phyloP scores from a whole-genome alignment of 2,113 vertebrate genomes.

The Toxostoma redivivum region DNA sequence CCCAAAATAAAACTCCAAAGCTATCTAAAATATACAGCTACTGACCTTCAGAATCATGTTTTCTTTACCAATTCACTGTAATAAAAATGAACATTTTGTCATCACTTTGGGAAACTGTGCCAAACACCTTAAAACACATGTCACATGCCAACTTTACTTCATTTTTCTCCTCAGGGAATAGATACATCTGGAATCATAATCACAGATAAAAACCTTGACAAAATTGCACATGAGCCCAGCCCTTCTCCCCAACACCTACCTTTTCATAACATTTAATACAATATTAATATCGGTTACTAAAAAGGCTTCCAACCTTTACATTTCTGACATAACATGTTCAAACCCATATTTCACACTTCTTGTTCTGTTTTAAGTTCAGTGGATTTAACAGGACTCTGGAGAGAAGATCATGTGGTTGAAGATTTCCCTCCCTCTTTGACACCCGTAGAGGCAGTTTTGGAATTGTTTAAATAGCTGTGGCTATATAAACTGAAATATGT shows the following conservation, averaged over 20 bases:
- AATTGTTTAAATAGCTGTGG: slow-evolving; percentile 71
- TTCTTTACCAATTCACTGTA: slow-evolving; percentile 64
- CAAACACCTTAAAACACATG: slow-evolving; percentile 82
- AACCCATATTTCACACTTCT: slow-evolving; percentile 78
- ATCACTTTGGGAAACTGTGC: slow-evolving; percentile 78
- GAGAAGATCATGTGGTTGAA: slow-evolving; percentile 74
- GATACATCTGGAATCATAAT: slow-evolving; percentile 81
- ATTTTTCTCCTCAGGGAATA: slow-evolving; percentile 70
- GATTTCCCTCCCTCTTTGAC: slow-evolving; percentile 75
- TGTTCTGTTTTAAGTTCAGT: slow-evolving; percentile 82
- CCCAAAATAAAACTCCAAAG: slow-evolving; percentile 42
- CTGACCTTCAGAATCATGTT: slow-evolving; percentile 63
- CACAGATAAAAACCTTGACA: slow-evolving; percentile 81
- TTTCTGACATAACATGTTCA: slow-evolving; percentile 76
- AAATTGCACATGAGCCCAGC: slow-evolving; percentile 76
- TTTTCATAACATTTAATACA: slow-evolving; percentile 79
- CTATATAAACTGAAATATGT: slow-evolving; percentile 31
- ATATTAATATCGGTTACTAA: slow-evolving; percentile 79
- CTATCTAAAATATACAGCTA: slow-evolving; percentile 40
- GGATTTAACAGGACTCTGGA: slow-evolving; percentile 80
- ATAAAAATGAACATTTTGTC: slow-evolving; percentile 81
- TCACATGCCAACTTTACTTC: slow-evolving; percentile 78
- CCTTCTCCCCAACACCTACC: slow-evolving; percentile 68
- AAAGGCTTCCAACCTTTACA: slow-evolving; percentile 76
- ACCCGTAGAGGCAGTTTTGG: slow-evolving; percentile 69